Evolutionary conservation across 1,140 invertebrate species (phyloP), one percentile per base, ranked within the genome.

Genomic region (Drosophila leontia): DNA sequence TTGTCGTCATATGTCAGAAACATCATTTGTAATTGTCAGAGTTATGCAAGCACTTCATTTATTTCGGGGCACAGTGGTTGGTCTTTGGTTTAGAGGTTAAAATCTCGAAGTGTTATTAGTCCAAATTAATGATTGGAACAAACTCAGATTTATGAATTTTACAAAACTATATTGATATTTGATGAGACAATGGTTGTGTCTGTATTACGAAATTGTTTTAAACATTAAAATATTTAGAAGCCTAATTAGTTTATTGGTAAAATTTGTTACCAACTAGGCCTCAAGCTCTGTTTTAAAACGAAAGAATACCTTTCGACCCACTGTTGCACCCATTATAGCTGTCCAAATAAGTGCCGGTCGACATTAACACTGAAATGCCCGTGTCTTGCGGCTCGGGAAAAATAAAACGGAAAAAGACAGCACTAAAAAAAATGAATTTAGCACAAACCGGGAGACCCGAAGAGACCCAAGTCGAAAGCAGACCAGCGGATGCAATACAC

Each of bases 1-100:
- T 53, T 64, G 76, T 64, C 72, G 39, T 59, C 77, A 72, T 41
- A 81, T 84, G 82, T 78, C 78, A 62, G 58, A 80, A 63, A 69
- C 53, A 75, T 56, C 83, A 86, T 86, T 86, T 72, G 77, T 87
- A 68, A 76, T 75, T 82, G 82, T 86, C 82, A 79, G 64, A 69
- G 53, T 87, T 63, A 62, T 60, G 55, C 62, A 79, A 82, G 83
- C 74, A 86, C 57, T 61, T 82, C 45, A 85, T 83, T 72, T 84
- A 34, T 68, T 60, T 71, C 0, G 37, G 69, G 37, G 32, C 53
- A 72, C 69, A 72, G 67, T 56, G 61, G 41, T 67, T 55, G 75
- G 70, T 82, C 61, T 37, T 23, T 29, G 32, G 35, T 15, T 17
- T 39, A 53, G 47, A 70, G 67, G 62, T 68, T 70, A 42, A 53